Evolutionary conservation across 2,113 vertebrate genomes (phyloP), one percentile per base, ranked within the genome.

Genomic region (Meleagris gallopavo): DNA sequence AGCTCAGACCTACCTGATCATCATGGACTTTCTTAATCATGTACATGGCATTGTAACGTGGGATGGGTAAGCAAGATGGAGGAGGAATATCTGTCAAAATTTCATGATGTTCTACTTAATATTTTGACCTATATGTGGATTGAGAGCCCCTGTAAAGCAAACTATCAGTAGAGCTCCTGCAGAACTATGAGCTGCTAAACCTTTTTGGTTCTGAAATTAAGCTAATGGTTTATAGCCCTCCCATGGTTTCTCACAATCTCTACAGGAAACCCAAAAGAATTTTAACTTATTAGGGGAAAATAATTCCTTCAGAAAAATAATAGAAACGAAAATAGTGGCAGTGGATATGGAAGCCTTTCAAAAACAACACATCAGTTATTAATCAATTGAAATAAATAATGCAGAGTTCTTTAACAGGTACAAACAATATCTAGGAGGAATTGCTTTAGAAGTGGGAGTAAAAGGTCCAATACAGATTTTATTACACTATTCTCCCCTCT

Each of bases 291-390:
- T 48, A 60, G n/a, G 6, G 0, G 0, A 79, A 95, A 85, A 81
- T 74, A 90, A 71, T 89, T 25, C 50, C 74, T 81, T 82, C 78
- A 82, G 71, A 48, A 83, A 87, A 93, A 87, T 20, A 87, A 83
- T 48, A 60, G 69, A 86, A 91, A 89, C 60, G 30, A 86, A 85
- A 94, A 91, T 79, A 91, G 89, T 73, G 62, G 50, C 72, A 76
- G 20, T 12, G 58, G 34, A 69, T 54, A 58, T 12, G 13, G 40
- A 6, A 89, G 60, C 24, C 64, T 89, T 93, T 89, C 40, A 69
- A 48, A 93, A 90, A 36, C 72, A 93, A 83, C 48, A 24, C 16
- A 66, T 79, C 73, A 80, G 55, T 70, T 89, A 83, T 64, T 89
- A 76, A 72, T 57, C n/a, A 46, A n/a, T 21, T 62, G 41, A 82